Evolutionary conservation across 2,888 invertebrate species (phyloP), one percentile per base, ranked within the genome.

Genomic region (Dinocampus coccinellae): DNA sequence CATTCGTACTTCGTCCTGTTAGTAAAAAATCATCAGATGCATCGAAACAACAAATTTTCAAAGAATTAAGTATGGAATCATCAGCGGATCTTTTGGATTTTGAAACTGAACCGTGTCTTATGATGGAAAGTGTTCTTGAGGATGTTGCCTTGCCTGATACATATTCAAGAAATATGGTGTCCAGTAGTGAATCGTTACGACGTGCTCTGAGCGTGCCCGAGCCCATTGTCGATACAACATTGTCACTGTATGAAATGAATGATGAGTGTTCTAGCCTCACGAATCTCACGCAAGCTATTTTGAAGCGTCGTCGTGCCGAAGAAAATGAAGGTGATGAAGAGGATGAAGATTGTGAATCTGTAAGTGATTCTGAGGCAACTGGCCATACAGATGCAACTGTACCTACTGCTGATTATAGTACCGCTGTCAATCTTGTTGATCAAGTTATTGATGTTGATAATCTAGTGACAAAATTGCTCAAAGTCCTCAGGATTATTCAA

Each of bases 61-160:
- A 86, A 82, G 93, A 93, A 74, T 73, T 86, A 69, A 85, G 83
- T 34, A 80, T 81, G 33, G 93, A 94, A 87, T 94, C 94, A 7
- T 85, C 86, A 20, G 93, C 93, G 4, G 94, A 94, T 82, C 89
- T 95, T 85, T 89, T 95, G 42, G 94, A 95, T 86, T 94, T 94
- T 0, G 95, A 95, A 89, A 94, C 94, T 0, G 94, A 94, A 82
- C 94, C 94, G 0, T 93, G 94, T 79, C 89, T 95, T 24, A 94
- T 94, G 90, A 94, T 94, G 89, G 94, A 94, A 81, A 93, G 93
- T 66, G 94, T 92, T 33, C 80, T 91, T 73, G 92, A 92, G 84
- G 92, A 92, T 82, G 92, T 92, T 20, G 88, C 91, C 34, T 88
- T 92, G 75, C 91, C 91, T 0, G 92, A 92, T 80, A 91, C 91